Base-by-base conservation (phyloP, 1,140 invertebrate species). In the Bombus pascuorum region DNA sequence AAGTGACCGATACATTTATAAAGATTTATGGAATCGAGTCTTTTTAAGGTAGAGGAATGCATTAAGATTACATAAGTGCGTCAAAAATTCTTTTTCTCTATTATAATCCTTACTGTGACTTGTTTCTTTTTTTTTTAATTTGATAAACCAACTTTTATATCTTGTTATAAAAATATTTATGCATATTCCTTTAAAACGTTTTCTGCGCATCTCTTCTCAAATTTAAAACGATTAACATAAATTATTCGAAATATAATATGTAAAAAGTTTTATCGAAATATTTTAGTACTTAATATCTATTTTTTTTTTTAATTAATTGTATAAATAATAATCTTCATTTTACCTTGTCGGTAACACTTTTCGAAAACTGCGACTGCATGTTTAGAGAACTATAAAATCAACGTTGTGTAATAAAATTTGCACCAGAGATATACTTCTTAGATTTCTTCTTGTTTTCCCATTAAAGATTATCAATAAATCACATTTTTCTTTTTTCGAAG, bases 281-380 rank as follows among this genome's bases (percentile, higher is more conserved):
- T 1, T 37, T 34, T 25, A 37, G 25, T n/a, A 34, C 15, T 9
- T 13, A 59, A 59, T 39, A 22, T 53, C 13, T 22, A 34, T 25
- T n/a, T 32, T 42, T 34, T 66, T 25, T 37, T 25, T 6, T 22
- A 1, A 32, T 44, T 34, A 2, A 39, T 53, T 53, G 0, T 53
- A 53, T 53, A 37, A 37, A 47, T 37, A 68, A 9, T 42, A 42
- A 81, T 34, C 13, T 68, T 25, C 8, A 5, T 34, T 34, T n/a
- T 44, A 74, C 81, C 81, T 83, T 83, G 18, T 83, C 44, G 3
- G 22, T 47, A 25, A 83, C 12, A 18, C 28, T 39, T 68, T 70
- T 83, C 0, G 32, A 57, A 57, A 53, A 57, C 25, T 53, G 32
- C n/a, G 62, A 39, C 62, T 34, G 65, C 81, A 83, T 83, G 25